Percentiles rank a stretch among this genome's conserved stretches.
Evolutionary conservation across 2,888 invertebrate species (phyloP).

Genomic region (Celastrina argiolus): DNA sequence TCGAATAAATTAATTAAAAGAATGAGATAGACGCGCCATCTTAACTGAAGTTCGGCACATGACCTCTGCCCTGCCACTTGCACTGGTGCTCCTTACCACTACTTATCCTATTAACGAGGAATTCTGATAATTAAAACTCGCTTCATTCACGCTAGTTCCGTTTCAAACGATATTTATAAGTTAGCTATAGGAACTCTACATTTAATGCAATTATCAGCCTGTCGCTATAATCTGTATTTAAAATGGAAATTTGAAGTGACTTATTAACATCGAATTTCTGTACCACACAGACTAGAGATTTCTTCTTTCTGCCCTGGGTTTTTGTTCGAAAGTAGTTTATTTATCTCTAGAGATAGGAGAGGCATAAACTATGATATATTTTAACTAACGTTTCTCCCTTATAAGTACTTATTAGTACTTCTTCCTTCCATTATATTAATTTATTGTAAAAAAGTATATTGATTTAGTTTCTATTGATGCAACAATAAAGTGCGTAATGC

Average conservation of each 20-base stretch:
- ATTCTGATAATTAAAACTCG: slow-evolving; percentile 5
- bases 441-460: slow-evolving; percentile 15
- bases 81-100: slow-evolving; percentile 46
- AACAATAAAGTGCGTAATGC: slow-evolving; percentile 19
- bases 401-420: background rate
- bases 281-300: too few species aligned
- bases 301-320: too few species aligned
- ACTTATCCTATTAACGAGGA: slow-evolving; percentile 41
- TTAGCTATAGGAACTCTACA: background rate
- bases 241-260: too few species aligned
- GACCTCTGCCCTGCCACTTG: slow-evolving; percentile 51
- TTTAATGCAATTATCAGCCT: background rate
- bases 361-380: too few species aligned
- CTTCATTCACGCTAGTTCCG: slow-evolving; percentile 9
- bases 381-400: background rate
- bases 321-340: too few species aligned
- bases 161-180: background rate
- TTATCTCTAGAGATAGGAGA: too few species aligned
- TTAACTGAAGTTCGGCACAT: slow-evolving; percentile 37
- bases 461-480: slow-evolving; percentile 1
- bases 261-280: too few species aligned
- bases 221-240: background rate
- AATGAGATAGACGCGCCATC: slow-evolving; percentile 28
- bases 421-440: too few species aligned
- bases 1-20: slow-evolving; percentile 29